These are phyloP conservation scores for Glyptemys insculpta DNA, from an alignment of 2,797 vertebrate genomes.

Conservation along the genomic window DNA sequence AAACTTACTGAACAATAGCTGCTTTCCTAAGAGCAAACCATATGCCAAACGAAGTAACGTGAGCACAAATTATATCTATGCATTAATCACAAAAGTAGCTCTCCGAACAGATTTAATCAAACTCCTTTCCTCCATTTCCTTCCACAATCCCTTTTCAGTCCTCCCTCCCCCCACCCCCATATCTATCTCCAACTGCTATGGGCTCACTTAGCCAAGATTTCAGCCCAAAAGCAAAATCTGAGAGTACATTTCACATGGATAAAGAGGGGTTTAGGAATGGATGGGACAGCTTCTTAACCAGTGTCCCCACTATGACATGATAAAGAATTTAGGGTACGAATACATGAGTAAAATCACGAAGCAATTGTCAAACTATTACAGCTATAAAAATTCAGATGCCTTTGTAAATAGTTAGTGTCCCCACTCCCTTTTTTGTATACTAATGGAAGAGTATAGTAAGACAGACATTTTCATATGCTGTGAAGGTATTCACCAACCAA, in stretches of 20 bases:
- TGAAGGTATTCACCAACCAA: background rate
- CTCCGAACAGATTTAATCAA: background rate
- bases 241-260: background rate
- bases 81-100: background rate
- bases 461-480: background rate
- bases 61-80: background rate
- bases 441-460: background rate
- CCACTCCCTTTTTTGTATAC: background rate
- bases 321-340: background rate
- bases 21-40: background rate
- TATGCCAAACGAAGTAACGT: background rate
- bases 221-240: background rate
- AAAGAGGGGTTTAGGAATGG: background rate
- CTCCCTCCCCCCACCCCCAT: no score
- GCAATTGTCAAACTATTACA: background rate
- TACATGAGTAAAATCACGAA: no score
- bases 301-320: background rate
- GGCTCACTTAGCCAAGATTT: background rate
- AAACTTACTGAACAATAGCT: background rate
- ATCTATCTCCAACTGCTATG: background rate
- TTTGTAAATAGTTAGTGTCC: background rate
- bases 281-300: background rate
- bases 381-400: background rate
- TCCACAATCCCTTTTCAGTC: background rate
- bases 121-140: background rate